Evolutionary conservation across 2,888 invertebrate genomes (phyloP), one percentile per base, ranked within the genome.

Genomic region (Serrognathus titanus): DNA sequence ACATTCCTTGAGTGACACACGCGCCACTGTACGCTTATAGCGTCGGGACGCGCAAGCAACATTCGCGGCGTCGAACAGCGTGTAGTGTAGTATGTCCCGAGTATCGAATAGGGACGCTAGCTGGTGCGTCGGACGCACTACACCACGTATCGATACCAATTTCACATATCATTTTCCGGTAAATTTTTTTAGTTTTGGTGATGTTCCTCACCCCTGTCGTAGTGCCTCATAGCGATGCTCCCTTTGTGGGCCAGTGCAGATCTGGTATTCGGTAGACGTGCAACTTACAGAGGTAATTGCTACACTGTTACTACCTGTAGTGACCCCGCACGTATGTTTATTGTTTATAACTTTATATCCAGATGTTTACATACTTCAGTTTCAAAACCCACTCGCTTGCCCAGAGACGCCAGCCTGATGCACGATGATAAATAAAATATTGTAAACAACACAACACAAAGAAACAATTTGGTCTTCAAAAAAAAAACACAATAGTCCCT

Each of bases 71-170:
- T 63, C 70, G 71, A 63, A 69, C 69, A 70, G 67, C 71, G 69
- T 69, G 71, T 69, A 72, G 63, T 65, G 73, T 71, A 73, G 73
- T 74, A 69, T 73, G 70, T 67, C 66, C 66, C 69, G 72, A 70
- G 71, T 68, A 66, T 65, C 67, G 66, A 63, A 64, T 64, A 67
- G 64, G 66, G 68, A 65, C 68, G 70, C 66, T 61, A 66, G 67
- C 65, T 69, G 66, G 67, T 65, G 66, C 66, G 67, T 63, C 55
- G 67, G 63, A 62, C 63, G 61, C 58, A 62, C 63, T 60, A 65
- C 61, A 66, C 64, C 58, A 69, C 71, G 69, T 67, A 67, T 58
- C 55, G 50, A 59, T 53, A 53, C 55, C 12, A 16, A 43, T 56
- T 55, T 67, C 63, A 71, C 68, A 71, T 70, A 70, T 70, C 72